Evolutionary conservation across 2,888 invertebrate species (phyloP).

Genomic region (Blera fallax): DNA sequence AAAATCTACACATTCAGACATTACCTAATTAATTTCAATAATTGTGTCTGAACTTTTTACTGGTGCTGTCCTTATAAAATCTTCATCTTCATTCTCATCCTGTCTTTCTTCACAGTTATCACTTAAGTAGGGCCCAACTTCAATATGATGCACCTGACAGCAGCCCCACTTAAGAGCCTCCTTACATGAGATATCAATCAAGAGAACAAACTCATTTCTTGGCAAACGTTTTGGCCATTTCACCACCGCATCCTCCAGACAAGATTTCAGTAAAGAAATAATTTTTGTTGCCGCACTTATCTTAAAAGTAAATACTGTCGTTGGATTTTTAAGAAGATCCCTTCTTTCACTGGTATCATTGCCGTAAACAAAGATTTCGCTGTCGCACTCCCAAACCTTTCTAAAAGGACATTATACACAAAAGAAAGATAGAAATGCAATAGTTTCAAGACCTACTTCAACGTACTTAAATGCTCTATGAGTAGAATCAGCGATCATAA

Average conservation of each 20-base stretch:
- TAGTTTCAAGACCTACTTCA: not conserved
- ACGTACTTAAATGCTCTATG: constrained; percentile 75
- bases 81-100: not conserved
- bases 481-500: constrained; percentile 74
- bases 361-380: constrained; percentile 76
- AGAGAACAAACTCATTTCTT: constrained; percentile 74
- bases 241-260: constrained; percentile 70
- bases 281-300: constrained; percentile 74
- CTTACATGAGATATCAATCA: constrained; percentile 74
- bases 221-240: constrained; percentile 73
- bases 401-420: constrained; percentile 55
- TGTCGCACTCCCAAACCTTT: constrained; percentile 74
- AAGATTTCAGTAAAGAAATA: constrained; percentile 73
- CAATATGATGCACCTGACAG: constrained; percentile 75
- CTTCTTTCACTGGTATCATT: constrained; percentile 68
- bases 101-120: not conserved
- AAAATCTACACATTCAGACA: not conserved
- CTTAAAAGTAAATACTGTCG: constrained; percentile 74
- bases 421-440: not conserved
- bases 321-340: constrained; percentile 71
- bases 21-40: not conserved
- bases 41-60: not conserved
- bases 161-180: constrained; percentile 77
- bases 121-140: constrained; percentile 74
- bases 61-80: not conserved